Base-by-base conservation (phyloP, 2,113 vertebrate species). In the Rhegmatorhina hoffmannsi region DNA sequence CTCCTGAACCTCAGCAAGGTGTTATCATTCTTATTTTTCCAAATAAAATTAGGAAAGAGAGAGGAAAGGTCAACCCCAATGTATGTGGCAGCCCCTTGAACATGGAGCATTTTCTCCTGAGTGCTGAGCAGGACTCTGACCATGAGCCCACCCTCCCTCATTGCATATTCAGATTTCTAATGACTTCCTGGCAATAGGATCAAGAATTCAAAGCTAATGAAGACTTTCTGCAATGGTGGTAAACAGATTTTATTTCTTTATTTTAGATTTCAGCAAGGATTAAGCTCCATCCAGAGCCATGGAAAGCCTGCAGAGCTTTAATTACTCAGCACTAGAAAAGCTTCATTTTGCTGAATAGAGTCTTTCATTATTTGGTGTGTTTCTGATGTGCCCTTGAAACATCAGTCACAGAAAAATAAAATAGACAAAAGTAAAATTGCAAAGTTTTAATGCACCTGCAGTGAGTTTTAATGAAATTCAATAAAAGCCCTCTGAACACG, bases 391-490 rank as follows among this genome's bases (percentile, higher is more conserved):
- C 36, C 96, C 97, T 97, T 97, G 97, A 84, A 80, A 84, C 13
- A 9, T 52, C 15, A 36, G 3, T 94, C 63, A 52, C 3, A 19
- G 26, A 79, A 63, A 95, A 79, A 89, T 89, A 84, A 86, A 89
- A 10, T 8, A 62, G 77, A 47, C 36, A 88, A 89, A 87, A 94
- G 84, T 85, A 83, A 89, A 66, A 64, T 17, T 36, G 74, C 34
- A 58, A 68, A 50, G 87, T 97, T 96, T 93, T 87, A 95, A 82
- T 91, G n/a, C 40, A 87, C 90, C 95, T 95, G 90, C 94, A 89
- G 93, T 84, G 96, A 92, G 56, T 84, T 91, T 94, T 96, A 96
- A 97, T 92, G 80, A 79, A 89, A 91, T 93, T 87, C 89, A 29
- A 50, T 87, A 87, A 91, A 96, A 93, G 64, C 44, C 49, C 19